Evolutionary conservation across 2,113 vertebrate species (phyloP), one percentile per base, ranked within the genome.

Genomic region (Heterocephalus glaber): DNA sequence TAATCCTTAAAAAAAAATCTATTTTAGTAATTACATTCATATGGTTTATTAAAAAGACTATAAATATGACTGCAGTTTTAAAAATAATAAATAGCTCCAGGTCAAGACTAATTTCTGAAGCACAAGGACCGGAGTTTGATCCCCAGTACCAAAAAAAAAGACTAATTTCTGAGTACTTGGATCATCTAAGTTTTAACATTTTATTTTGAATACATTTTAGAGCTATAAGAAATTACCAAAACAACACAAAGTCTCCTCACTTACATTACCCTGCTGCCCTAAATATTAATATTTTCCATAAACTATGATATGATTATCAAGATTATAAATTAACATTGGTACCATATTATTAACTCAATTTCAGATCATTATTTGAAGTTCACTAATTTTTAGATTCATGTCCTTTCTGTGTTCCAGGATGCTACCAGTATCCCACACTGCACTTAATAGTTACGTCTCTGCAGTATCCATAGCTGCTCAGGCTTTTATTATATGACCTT

Each of bases 151-250:
- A 49, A 49, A 49, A 49, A 49, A 49, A 49, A 80, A 86, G 22
- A 74, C 7, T 90, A 79, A 76, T 90, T 80, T 87, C 20, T 74
- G n/a, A 96, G 47, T 47, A 82, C 7, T 56, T 82, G 19, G 16
- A 14, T 70, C 28, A 49, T 92, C 77, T 70, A 82, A 76, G 52
- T 86, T 77, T 95, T 68, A 86, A 86, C 26, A 56, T 86, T 82
- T 89, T 79, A 85, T 65, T 92, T 82, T 79, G 17, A 72, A 77
- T 44, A 89, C 60, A 52, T 86, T 86, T 65, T 56, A 49, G 30
- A 84, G 0, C 17, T 86, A 47, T 5, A 60, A 56, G 47, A 49
- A 97, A 95, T 41, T 14, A 49, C 10, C 5, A 85, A 88, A 84
- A 89, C 68, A 77, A 5, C 33, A 92, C 14, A 86, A 81, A 76